Base-by-base conservation (phyloP, 2,888 invertebrate species). In the Serripes groenlandicus region DNA sequence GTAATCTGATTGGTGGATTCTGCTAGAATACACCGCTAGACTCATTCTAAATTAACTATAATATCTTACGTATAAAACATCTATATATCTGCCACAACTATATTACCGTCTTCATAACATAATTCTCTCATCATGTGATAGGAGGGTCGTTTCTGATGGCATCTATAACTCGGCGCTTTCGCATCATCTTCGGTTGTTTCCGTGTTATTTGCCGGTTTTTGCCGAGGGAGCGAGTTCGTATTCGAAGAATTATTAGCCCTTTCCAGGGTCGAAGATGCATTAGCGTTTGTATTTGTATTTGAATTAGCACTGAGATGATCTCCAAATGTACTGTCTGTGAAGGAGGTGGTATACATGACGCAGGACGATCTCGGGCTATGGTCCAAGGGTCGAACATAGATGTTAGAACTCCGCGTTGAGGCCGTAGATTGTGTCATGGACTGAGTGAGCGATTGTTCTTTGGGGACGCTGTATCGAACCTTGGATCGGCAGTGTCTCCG, bases 121-220 rank as follows among this genome's bases (percentile, higher is more conserved):
- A 89, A 58, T 58, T 90, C 90, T 81, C 91, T 89, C 92, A 92
- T 92, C 89, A 92, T 89, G 68, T 91, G 91, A 85, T 92, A 92
- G 9, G 92, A 92, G 18, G 91, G 89, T 66, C 91, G 76, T 79
- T 92, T 92, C 78, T 92, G 89, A 72, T 91, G 92, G 28, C 90
- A 87, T 76, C 83, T 83, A 60, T 87, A 86, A 42, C 70, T 75
- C 23, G 54, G 34, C 49, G 32, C 32, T 32, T 71, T 68, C 60
- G 70, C 58, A 15, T 76, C 78, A 11, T 54, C 71, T 23, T 69
- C 75, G 30, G 58, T 28, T n/a, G 72, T 52, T 26, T 75, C 75
- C n/a, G 75, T 26, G n/a, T 34, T 35, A 34, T 71, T 71, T 21
- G 71, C 56, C 71, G 60, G 18, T 15, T 74, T 58, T 21, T 42